These are phyloP conservation scores for Nesospiza acunhae DNA, from an alignment of 2,113 vertebrate genomes.

Conservation along the genomic window DNA sequence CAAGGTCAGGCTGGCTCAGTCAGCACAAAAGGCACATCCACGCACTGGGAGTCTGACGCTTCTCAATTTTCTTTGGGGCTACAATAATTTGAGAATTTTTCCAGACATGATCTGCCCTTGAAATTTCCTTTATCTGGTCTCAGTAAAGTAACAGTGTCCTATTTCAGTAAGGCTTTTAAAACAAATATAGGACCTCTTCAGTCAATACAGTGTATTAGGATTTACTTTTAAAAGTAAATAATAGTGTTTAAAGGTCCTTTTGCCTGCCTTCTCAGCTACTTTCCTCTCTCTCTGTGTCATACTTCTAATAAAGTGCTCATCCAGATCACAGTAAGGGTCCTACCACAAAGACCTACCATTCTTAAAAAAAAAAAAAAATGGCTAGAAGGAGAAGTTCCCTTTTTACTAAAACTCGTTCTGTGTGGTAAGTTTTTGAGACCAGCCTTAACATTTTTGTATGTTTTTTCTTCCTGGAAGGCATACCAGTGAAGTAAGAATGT, in stretches of 20 bases:
- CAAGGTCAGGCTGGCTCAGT: not conserved
- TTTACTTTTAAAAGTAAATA: not conserved
- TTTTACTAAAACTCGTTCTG: not conserved
- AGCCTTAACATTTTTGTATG: not conserved
- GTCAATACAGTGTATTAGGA: not conserved
- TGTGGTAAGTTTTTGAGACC: not conserved
- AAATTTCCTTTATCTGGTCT: not conserved
- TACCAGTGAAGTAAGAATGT: rapidly evolving
- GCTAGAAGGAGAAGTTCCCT: not conserved
- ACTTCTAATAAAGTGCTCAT: not conserved
- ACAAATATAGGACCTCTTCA: not conserved
- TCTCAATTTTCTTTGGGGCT: not conserved
- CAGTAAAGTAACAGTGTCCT: not conserved
- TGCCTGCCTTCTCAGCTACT: not conserved
- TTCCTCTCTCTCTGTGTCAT: not conserved
- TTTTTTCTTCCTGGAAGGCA: not conserved
- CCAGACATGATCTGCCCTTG: not conserved
- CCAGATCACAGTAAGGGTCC: not conserved
- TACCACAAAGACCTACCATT: not conserved
- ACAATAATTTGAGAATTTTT: not conserved
- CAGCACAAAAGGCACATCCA: not conserved
- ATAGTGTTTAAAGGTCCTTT: not conserved
- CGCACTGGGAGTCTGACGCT: not conserved
- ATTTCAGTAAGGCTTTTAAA: conserved; percentile 16
- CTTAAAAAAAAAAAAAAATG: not conserved